Evolutionary conservation across 2,888 invertebrate genomes (phyloP).

Genomic region (Andrena marginata): DNA sequence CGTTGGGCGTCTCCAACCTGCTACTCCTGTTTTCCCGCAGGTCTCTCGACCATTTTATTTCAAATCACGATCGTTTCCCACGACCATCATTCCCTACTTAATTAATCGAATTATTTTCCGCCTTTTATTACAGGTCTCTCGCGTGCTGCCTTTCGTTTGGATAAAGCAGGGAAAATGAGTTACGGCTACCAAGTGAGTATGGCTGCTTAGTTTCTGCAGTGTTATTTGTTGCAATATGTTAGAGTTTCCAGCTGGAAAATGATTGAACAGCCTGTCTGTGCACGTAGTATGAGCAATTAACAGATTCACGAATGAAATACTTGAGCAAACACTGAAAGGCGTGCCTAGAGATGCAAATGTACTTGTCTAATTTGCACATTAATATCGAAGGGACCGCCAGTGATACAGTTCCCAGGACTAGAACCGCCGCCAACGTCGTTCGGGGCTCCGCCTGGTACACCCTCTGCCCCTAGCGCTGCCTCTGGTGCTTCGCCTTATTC

Average conservation of each 20-base stretch:
- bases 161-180: conserved; percentile 76
- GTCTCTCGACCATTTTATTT: background rate
- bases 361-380: conserved; percentile 41
- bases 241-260: background rate
- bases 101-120: background rate
- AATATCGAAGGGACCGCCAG: conserved; percentile 79
- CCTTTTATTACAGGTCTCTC: conserved; percentile 21
- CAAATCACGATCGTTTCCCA: too few relatives aligned
- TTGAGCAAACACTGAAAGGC: background rate
- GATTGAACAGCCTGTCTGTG: background rate
- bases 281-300: background rate
- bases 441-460: conserved; percentile 81
- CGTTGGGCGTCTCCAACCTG: conserved; percentile 30
- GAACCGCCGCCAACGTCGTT: conserved; percentile 80
- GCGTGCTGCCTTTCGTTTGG: background rate
- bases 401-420: conserved; percentile 77
- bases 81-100: background rate
- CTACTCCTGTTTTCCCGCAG: background rate
- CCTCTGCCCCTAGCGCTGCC: conserved; percentile 78
- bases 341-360: background rate
- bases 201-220: background rate
- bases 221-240: background rate
- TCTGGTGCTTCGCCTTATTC: conserved; percentile 77
- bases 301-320: background rate
- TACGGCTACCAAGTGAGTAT: conserved; percentile 82